phyloP scores from a whole-genome alignment of 1,140 invertebrate species.

The Ptiloglossa arizonensis region DNA sequence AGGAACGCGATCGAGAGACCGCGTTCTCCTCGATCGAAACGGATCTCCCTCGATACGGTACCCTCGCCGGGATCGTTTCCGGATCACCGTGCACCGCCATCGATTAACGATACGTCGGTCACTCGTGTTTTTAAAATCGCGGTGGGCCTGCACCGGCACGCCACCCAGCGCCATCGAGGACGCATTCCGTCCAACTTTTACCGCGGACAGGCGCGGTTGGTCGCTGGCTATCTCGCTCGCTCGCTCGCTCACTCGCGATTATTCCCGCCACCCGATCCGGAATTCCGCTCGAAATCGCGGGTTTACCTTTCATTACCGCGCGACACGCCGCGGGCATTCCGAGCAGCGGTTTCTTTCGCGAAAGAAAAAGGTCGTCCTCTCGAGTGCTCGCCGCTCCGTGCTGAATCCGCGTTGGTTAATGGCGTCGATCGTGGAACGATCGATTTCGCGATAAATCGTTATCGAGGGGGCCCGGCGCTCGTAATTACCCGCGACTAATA shows the following conservation, averaged over 20 bases:
- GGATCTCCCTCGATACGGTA: slow-evolving; percentile 29
- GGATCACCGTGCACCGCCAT: slow-evolving; percentile 35
- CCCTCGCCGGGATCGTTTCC: slow-evolving; percentile 47
- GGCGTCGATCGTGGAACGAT: slow-evolving; percentile 14
- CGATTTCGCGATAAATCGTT: slow-evolving; percentile 44
- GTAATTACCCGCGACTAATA: slow-evolving; percentile 57
- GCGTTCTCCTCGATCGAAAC: too few relatives aligned
- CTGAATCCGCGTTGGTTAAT: not conserved
- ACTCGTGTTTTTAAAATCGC: slow-evolving; percentile 21
- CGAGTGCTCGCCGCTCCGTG: too few relatives aligned
- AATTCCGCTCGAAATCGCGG: slow-evolving; percentile 17
- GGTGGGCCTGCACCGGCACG: too few relatives aligned
- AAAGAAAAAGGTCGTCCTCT: not conserved
- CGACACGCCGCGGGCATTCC: slow-evolving; percentile 5
- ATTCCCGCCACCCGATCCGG: slow-evolving; percentile 1
- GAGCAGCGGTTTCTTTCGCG: not conserved
- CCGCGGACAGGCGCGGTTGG: too few relatives aligned
- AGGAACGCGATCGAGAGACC: slow-evolving; percentile 46
- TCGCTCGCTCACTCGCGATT: slow-evolving; percentile 19
- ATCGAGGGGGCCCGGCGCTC: slow-evolving; percentile 44
- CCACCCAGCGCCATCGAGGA: not conserved
- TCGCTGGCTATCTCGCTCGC: too few relatives aligned
- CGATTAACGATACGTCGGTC: slow-evolving; percentile 51
- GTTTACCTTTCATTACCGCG: slow-evolving; percentile 14
- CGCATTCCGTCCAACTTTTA: slow-evolving; percentile 7